Evolutionary conservation across 2,797 vertebrate genomes (phyloP).

Genomic region (Microhierax caerulescens): DNA sequence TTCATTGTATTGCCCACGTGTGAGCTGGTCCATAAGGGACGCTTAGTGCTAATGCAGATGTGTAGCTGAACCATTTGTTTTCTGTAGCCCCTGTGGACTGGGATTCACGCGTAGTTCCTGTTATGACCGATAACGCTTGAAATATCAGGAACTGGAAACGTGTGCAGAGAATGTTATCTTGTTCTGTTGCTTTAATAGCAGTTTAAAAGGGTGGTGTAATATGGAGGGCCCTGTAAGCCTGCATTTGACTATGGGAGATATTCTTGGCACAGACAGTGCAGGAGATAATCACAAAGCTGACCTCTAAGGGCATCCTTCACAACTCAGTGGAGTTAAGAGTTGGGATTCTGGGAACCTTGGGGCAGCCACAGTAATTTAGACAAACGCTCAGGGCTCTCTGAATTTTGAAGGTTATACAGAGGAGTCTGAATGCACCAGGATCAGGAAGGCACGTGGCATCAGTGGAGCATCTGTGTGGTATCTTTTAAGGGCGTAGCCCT

Average conservation of each 20-base stretch:
- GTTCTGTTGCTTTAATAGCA: not conserved
- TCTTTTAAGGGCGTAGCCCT: not conserved
- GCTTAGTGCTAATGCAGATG: not conserved
- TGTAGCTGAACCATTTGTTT: not conserved
- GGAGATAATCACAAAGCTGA: slow-evolving; percentile 1
- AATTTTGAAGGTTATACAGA: not conserved
- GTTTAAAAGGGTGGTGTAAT: not conserved
- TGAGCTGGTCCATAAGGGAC: not conserved
- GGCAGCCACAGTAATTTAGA: not conserved
- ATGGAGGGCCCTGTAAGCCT: not conserved
- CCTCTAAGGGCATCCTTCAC: slow-evolving; percentile 11
- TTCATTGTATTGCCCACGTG: not conserved
- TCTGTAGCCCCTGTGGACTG: not conserved
- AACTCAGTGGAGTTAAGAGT: not conserved
- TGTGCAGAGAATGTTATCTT: not conserved
- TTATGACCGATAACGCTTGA: not conserved
- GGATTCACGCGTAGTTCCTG: not conserved
- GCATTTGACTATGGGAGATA: not conserved
- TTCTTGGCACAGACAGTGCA: not conserved
- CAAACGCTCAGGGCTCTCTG: not conserved
- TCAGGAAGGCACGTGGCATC: not conserved
- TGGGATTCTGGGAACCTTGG: not conserved
- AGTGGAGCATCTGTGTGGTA: not conserved
- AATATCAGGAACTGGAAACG: not conserved
- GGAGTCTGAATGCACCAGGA: not conserved